These are phyloP conservation scores for Tokudaia muenninki DNA, from an alignment of 2,797 vertebrate species.

Conservation along the genomic window DNA sequence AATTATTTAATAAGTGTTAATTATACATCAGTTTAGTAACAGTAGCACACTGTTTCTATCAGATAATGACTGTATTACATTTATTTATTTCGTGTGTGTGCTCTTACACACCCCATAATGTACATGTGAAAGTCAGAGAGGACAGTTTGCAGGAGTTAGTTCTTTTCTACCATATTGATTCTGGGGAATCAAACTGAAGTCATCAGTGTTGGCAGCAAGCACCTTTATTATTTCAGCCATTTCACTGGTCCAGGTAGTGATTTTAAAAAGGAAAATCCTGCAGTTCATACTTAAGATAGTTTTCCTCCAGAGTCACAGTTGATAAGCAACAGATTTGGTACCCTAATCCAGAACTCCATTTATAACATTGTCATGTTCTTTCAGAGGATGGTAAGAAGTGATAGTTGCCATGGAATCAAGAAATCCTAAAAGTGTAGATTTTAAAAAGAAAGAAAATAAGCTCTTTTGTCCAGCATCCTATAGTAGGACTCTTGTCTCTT, in stretches of 20 bases:
- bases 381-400: constrained; percentile 51
- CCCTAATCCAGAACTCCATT: constrained; percentile 2
- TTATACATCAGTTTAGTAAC: not conserved
- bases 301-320: not conserved
- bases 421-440: constrained; percentile 48
- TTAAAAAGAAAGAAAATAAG: constrained; percentile 23
- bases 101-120: not conserved
- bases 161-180: not conserved
- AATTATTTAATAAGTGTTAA: constrained; percentile 47
- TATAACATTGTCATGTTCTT: constrained; percentile 40
- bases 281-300: constrained; percentile 16
- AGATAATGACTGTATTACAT: constrained; percentile 14
- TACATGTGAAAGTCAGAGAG: not conserved
- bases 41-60: constrained; percentile 1
- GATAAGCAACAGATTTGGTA: constrained; percentile 41
- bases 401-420: constrained; percentile 26
- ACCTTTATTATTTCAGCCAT: not conserved
- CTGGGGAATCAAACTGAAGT: not conserved
- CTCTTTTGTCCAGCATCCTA: not conserved
- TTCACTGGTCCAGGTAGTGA: not conserved
- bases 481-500: constrained; percentile 26
- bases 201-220: not conserved
- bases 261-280: constrained; percentile 43
- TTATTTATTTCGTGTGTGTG: not conserved
- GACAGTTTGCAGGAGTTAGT: not conserved